Conservation (phyloP, 2,797 vertebrate genomes). For the Brachyrhaphis roseni region DNA sequence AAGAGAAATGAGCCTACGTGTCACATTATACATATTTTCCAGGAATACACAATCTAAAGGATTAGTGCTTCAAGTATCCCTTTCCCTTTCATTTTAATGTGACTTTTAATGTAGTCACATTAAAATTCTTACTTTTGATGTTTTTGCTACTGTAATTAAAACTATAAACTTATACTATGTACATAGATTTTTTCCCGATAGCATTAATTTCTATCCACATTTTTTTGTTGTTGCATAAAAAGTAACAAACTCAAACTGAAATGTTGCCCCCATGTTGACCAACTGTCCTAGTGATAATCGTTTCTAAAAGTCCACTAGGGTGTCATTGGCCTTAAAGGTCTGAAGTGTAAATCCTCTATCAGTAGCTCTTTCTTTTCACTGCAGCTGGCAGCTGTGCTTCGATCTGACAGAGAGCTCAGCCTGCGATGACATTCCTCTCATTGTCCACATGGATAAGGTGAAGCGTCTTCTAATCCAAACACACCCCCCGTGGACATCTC, state of each 20-base stretch:
- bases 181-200: not conserved
- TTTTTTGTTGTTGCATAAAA: not conserved
- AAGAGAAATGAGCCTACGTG: not conserved
- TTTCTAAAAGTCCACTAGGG: slow-evolving; percentile 7
- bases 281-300: slow-evolving; percentile 35
- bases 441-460: slow-evolving; percentile 68
- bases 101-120: not conserved
- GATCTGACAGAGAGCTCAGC: slow-evolving; percentile 52
- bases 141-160: not conserved
- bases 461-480: slow-evolving; percentile 71
- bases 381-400: slow-evolving; percentile 69
- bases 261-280: not conserved
- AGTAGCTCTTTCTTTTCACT: slow-evolving; percentile 21
- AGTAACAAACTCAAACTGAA: not conserved
- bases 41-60: not conserved
- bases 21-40: not conserved
- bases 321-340: slow-evolving; percentile 28
- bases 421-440: slow-evolving; percentile 75
- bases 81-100: not conserved
- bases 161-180: not conserved
- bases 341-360: slow-evolving; percentile 51
- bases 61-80: not conserved
- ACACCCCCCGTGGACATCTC: slow-evolving; percentile 43
- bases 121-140: not conserved
- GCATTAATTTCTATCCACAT: not conserved